phyloP scores from a whole-genome alignment of 1,140 invertebrate species.

The Drosophila subobscura region DNA sequence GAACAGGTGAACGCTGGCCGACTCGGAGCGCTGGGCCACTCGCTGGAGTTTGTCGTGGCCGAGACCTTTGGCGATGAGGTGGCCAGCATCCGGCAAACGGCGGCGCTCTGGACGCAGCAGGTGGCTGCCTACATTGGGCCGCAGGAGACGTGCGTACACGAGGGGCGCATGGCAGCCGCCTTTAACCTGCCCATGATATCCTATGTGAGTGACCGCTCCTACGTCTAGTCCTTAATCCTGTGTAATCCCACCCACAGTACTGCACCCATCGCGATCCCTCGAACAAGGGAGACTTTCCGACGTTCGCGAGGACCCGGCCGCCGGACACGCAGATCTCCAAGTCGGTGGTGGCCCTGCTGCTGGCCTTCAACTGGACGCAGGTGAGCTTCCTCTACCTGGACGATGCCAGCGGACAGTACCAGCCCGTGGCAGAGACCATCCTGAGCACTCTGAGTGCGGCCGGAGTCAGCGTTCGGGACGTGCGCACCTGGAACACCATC shows the following conservation, averaged over 20 bases:
- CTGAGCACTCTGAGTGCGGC: constrained; percentile 87
- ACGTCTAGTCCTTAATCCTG: neutral
- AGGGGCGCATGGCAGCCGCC: constrained; percentile 96
- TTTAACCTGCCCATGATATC: constrained; percentile 96
- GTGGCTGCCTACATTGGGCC: constrained; percentile 96
- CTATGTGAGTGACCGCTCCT: constrained; percentile 86
- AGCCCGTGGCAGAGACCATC: constrained; percentile 89
- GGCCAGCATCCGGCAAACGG: constrained; percentile 93
- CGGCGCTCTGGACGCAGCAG: constrained; percentile 92
- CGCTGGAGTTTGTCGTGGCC: constrained; percentile 91
- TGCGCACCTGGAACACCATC: constrained; percentile 89
- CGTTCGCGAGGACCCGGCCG: constrained; percentile 95
- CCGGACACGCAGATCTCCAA: constrained; percentile 96
- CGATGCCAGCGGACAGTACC: constrained; percentile 88
- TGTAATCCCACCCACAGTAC: constrained; percentile 86
- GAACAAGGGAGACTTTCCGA: constrained; percentile 94
- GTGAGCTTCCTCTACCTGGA: constrained; percentile 89
- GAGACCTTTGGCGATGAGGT: constrained; percentile 97
- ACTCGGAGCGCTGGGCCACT: constrained; percentile 87
- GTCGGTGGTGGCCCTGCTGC: constrained; percentile 91
- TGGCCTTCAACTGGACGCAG: constrained; percentile 92
- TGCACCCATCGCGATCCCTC: constrained; percentile 94
- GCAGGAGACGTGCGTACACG: constrained; percentile 97
- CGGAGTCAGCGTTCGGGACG: constrained; percentile 88
- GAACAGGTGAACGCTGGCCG: constrained; percentile 88